Evolutionary conservation across 2,888 invertebrate genomes (phyloP), one percentile per base, ranked within the genome.

Genomic region (Pemphredon lugubris): DNA sequence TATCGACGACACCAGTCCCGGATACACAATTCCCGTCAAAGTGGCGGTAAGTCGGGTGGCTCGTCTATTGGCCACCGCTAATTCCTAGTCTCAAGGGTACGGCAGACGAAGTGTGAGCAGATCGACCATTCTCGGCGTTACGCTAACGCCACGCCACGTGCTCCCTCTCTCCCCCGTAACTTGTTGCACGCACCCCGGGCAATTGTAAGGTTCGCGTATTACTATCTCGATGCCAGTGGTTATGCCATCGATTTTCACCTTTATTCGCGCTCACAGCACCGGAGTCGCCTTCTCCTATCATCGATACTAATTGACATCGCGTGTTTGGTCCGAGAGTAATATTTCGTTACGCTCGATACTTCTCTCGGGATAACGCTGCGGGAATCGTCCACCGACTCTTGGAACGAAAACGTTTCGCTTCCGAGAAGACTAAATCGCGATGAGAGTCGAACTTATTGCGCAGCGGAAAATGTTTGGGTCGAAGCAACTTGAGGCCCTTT

Each of bases 151-250:
- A 34, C 7, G 26, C 26, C 26, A 26, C 26, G 26, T 26, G 26
- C 26, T 26, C 7, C 26, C 7, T 26, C 7, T 30, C 7, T 30
- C 30, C 30, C 7, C 7, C 30, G 30, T 11, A 70, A 70, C 69
- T 70, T 70, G 69, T 70, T 70, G 69, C 69, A 37, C 34, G 34
- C 32, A 30, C 42, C 48, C 14, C 21, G 50, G 55, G 34, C 30
- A 7, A 30, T 30, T 30, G n/a, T n/a, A n/a, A 30, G 7, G 7
- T 30, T 30, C 30, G 30, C 7, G 30, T 30, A 30, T 30, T 30
- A 30, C 30, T 30, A 30, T 30, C 7, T 30, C 7, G 7, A 6
- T 30, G 30, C 30, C 30, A n/a, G n/a, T n/a, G n/a, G n/a, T n/a
- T n/a, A n/a, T n/a, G n/a, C n/a, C n/a, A n/a, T n/a, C n/a, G n/a